Conservation (phyloP, 2,797 vertebrate genomes). For the Aphelocoma californica region DNA sequence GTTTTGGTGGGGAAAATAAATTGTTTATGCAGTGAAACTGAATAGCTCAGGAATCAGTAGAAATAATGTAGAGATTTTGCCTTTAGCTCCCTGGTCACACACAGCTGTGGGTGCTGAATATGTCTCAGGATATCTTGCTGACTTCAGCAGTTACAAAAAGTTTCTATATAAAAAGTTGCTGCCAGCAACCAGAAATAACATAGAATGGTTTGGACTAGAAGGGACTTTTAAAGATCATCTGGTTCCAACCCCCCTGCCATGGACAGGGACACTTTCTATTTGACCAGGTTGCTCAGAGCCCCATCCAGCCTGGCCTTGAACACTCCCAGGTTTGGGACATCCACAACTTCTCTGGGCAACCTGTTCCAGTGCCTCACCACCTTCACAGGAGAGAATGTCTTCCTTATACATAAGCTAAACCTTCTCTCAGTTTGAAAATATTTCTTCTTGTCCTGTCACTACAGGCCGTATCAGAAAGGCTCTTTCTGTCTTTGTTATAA, state of each 20-base stretch:
- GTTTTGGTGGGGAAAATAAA: background rate
- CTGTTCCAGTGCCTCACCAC: background rate
- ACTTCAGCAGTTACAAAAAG: background rate
- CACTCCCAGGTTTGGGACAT: background rate
- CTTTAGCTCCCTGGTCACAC: background rate
- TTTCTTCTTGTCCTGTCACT: background rate
- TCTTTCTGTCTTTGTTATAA: background rate
- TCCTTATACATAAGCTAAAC: background rate
- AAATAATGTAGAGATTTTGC: background rate
- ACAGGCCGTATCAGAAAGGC: background rate
- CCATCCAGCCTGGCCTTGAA: background rate
- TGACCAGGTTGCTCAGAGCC: background rate
- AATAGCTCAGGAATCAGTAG: background rate
- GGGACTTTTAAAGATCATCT: background rate
- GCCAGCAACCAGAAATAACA: background rate
- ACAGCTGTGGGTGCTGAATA: background rate
- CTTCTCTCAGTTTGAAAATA: background rate
- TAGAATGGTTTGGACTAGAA: background rate
- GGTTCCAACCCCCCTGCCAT: background rate
- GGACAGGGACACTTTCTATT: background rate
- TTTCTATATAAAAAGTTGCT: background rate
- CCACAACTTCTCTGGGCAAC: background rate
- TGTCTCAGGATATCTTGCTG: background rate
- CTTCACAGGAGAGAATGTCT: background rate
- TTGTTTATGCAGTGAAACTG: background rate